These are phyloP conservation scores for Pandemis cinnamomeana DNA, from an alignment of 2,888 invertebrate genomes.

Conservation along the genomic window DNA sequence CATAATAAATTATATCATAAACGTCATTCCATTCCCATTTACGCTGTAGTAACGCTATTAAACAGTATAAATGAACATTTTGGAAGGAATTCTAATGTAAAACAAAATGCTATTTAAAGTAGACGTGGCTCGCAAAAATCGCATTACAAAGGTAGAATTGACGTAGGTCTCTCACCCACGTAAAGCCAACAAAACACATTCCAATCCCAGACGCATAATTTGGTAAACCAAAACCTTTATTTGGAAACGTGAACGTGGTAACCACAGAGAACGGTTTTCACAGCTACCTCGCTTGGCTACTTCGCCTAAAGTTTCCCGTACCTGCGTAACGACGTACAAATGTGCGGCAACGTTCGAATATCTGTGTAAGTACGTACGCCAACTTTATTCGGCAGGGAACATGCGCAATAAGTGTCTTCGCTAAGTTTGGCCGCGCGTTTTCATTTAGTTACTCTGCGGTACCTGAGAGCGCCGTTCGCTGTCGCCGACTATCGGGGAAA, in stretches of 20 bases:
- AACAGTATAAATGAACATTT: neutral
- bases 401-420: conserved; percentile 64
- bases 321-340: neutral
- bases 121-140: neutral
- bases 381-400: conserved; percentile 49
- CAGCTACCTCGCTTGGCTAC: conserved; percentile 17
- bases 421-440: conserved; percentile 49
- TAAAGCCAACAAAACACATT: conserved; percentile 18
- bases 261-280: conserved; percentile 19
- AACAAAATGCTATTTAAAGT: neutral
- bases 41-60: neutral
- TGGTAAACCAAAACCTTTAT: conserved; percentile 19
- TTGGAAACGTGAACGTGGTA: conserved; percentile 11
- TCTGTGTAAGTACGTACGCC: conserved; percentile 42
- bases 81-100: neutral
- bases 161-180: conserved; percentile 18
- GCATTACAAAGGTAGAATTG: conserved; percentile 18
- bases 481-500: conserved; percentile 48
- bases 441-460: conserved; percentile 66
- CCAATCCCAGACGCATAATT: conserved; percentile 29
- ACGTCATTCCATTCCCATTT: neutral
- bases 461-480: conserved; percentile 59
- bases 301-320: conserved; percentile 12
- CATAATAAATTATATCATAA: neutral
- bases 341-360: conserved; percentile 44